Conservation (phyloP, 2,797 vertebrate genomes). For the Acanthiza pusilla region DNA sequence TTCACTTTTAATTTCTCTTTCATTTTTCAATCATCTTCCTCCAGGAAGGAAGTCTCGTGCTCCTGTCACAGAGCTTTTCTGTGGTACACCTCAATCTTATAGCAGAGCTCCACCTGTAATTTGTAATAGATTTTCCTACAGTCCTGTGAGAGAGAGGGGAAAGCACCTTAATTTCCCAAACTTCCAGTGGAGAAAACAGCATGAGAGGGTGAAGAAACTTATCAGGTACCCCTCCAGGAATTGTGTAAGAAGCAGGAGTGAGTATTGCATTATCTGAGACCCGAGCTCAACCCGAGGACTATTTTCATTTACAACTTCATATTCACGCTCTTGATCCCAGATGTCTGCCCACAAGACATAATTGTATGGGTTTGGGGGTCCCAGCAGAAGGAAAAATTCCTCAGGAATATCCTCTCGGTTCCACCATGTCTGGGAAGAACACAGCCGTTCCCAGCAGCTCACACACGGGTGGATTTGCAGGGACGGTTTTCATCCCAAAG, state of each 20-base stretch:
- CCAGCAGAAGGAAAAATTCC: not conserved
- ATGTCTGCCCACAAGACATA: not conserved
- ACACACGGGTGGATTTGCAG: not conserved
- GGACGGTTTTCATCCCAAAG: not conserved
- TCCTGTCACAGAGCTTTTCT: not conserved
- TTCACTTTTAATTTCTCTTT: conserved; percentile 8
- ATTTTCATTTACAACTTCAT: not conserved
- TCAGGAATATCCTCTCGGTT: not conserved
- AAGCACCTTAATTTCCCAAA: not conserved
- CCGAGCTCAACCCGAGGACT: not conserved
- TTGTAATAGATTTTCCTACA: not conserved
- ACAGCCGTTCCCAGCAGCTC: not conserved
- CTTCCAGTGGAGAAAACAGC: not conserved
- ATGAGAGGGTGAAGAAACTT: not conserved
- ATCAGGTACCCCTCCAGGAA: not conserved
- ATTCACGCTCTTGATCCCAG: not conserved
- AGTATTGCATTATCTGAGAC: not conserved
- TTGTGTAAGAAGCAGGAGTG: not conserved
- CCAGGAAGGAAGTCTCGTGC: not conserved
- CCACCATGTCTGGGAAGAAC: not conserved
- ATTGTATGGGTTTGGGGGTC: not conserved
- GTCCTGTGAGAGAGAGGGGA: not conserved
- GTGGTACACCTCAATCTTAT: not conserved
- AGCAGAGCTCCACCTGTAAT: not conserved
- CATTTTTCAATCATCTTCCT: not conserved